A percentile compares a stretch with the other conserved stretches of the same genome.
Conservation (phyloP, 2,113 vertebrate species). For the Lophura nycthemera region DNA sequence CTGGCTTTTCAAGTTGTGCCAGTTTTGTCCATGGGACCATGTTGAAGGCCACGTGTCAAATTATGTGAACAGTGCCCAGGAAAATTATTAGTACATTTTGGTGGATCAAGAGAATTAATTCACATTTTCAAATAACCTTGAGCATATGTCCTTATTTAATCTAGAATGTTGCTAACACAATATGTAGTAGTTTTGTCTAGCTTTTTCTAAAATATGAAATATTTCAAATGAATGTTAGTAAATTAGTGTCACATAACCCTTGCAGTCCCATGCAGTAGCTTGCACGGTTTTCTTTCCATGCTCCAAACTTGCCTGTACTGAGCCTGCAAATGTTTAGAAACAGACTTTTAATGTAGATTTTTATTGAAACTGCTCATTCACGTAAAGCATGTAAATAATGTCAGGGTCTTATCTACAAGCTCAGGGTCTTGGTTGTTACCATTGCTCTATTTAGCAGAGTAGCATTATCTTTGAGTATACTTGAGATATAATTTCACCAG, state of each 20-base stretch:
- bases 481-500: conserved; percentile 30
- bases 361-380: neutral
- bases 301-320: neutral
- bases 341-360: neutral
- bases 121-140: neutral
- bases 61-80: neutral
- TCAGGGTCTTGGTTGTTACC: neutral
- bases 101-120: neutral
- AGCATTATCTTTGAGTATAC: neutral
- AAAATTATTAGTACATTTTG: neutral
- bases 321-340: neutral
- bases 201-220: neutral
- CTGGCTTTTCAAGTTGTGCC: neutral
- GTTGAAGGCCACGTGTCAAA: neutral
- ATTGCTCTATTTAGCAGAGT: neutral
- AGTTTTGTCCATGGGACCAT: fast-evolving
- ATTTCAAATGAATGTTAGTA: neutral
- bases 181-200: neutral
- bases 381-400: neutral
- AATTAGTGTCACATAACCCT: neutral
- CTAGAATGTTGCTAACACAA: neutral
- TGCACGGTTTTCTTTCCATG: neutral
- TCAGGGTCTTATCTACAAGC: neutral
- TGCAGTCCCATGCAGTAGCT: neutral
- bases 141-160: neutral